Evolutionary conservation across 2,797 vertebrate species (phyloP).

Genomic region (Acanthurus leucopareius): DNA sequence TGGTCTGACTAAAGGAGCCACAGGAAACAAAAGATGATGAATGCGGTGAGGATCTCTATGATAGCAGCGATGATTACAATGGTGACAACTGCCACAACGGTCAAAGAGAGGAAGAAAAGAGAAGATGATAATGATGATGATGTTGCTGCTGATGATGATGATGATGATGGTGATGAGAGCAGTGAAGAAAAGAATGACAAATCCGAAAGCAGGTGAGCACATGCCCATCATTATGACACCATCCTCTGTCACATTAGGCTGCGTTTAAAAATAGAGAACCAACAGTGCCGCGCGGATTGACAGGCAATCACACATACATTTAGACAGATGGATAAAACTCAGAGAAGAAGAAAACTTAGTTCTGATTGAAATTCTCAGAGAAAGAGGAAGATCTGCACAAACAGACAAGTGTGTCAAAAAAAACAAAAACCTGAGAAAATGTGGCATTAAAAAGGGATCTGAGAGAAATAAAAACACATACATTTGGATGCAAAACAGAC

Average conservation of each 20-base stretch:
- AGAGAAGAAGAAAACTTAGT: constrained; percentile 4
- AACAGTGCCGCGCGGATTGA: constrained; percentile 31
- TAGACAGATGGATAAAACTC: constrained; percentile 10
- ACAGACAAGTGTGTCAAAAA: constrained; percentile 9
- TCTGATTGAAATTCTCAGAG: constrained; percentile 32
- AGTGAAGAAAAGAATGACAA: constrained; percentile 40
- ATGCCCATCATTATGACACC: constrained; percentile 45
- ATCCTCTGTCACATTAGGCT: constrained; percentile 42
- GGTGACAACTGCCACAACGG: constrained; percentile 15
- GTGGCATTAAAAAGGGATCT: constrained; percentile 26
- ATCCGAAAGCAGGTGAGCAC: constrained; percentile 49
- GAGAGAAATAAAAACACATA: constrained; percentile 51
- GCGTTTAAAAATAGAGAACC: constrained; percentile 41
- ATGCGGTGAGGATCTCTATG: neutral
- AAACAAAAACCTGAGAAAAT: constrained; percentile 7
- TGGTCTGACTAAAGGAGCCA: constrained; percentile 37
- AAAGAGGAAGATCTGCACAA: neutral
- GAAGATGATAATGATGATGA: constrained; percentile 22
- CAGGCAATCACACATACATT: constrained; percentile 18
- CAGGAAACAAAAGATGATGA: constrained; percentile 32
- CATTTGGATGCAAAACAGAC: constrained; percentile 56
- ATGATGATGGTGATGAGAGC: constrained; percentile 30
- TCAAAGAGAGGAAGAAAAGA: constrained; percentile 23
- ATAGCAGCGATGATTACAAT: constrained; percentile 23
- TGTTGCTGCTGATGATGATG: constrained; percentile 32